Evolutionary conservation across 2,797 vertebrate species (phyloP).

Genomic region (Enteromius fasciolatus): DNA sequence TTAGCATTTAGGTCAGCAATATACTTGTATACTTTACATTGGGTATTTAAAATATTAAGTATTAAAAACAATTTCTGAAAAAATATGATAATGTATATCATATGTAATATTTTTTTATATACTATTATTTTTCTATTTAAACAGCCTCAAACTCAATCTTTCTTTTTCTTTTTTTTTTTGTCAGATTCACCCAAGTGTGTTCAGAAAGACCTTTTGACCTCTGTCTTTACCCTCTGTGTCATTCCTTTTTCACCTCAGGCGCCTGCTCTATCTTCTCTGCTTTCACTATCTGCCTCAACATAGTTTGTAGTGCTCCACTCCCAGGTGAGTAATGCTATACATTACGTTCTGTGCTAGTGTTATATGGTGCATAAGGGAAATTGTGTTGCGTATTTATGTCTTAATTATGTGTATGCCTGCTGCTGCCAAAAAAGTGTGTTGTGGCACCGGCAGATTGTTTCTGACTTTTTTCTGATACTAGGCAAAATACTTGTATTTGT

Average conservation of each 20-base stretch:
- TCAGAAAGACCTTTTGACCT: slow-evolving; percentile 30
- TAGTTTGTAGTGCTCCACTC: slow-evolving; percentile 44
- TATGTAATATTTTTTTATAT: not conserved
- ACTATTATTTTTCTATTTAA: not conserved
- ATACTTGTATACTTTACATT: not conserved
- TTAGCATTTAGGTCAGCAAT: slow-evolving; percentile 1
- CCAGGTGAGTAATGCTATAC: slow-evolving; percentile 52
- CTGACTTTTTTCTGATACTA: not conserved
- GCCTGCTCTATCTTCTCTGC: slow-evolving; percentile 43
- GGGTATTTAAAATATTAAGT: not conserved
- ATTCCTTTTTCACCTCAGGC: slow-evolving; percentile 41
- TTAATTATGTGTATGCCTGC: not conserved
- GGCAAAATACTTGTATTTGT: not conserved
- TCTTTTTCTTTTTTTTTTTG: not conserved
- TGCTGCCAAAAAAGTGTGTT: not conserved
- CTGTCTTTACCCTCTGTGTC: slow-evolving; percentile 46
- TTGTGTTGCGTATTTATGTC: not conserved
- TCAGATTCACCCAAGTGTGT: slow-evolving; percentile 1
- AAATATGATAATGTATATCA: not conserved
- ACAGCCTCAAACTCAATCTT: no score
- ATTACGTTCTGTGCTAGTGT: slow-evolving; percentile 12
- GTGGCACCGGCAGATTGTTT: not conserved
- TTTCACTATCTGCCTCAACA: slow-evolving; percentile 51
- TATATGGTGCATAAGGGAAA: not conserved
- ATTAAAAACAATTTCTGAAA: not conserved